Conservation (phyloP, 2,113 vertebrate species). For the Boulengerochromis microlepis region DNA sequence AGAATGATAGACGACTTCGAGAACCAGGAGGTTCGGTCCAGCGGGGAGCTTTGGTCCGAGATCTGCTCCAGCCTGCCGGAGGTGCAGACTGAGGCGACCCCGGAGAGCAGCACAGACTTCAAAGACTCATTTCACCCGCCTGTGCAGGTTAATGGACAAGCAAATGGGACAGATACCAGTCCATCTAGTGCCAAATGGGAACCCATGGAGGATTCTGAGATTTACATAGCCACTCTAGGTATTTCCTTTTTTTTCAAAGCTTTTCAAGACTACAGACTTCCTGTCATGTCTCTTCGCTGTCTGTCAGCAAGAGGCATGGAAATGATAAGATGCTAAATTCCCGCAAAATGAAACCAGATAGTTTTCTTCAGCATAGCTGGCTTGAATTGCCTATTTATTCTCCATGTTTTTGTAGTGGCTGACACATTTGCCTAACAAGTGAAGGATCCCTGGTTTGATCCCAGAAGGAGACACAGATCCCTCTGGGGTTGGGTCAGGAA, state of each 20-base stretch:
- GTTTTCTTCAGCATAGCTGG: neutral
- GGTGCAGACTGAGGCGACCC: slow-evolving; percentile 30
- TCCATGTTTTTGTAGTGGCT: neutral
- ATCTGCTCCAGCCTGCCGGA: slow-evolving; percentile 82
- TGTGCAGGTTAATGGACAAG: slow-evolving; percentile 25
- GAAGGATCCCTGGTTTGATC: neutral
- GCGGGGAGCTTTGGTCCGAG: slow-evolving; percentile 87
- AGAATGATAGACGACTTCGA: slow-evolving; percentile 81
- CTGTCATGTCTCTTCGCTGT: neutral
- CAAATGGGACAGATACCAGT: neutral
- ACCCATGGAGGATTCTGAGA: slow-evolving; percentile 87
- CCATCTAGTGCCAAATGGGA: slow-evolving; percentile 77
- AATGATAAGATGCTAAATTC: neutral
- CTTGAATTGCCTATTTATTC: neutral
- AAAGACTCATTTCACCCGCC: slow-evolving; percentile 81
- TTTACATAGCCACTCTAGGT: slow-evolving; percentile 92
- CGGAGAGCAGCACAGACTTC: slow-evolving; percentile 67
- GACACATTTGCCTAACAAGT: neutral
- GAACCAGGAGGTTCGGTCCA: slow-evolving; percentile 61
- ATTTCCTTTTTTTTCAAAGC: neutral
- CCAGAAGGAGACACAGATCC: neutral
- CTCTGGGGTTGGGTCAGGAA: neutral
- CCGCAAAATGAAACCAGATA: neutral
- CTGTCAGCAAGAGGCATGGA: neutral
- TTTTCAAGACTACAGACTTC: neutral